phyloP scores from a whole-genome alignment of 2,113 vertebrate species.

The Miniopterus natalensis region DNA sequence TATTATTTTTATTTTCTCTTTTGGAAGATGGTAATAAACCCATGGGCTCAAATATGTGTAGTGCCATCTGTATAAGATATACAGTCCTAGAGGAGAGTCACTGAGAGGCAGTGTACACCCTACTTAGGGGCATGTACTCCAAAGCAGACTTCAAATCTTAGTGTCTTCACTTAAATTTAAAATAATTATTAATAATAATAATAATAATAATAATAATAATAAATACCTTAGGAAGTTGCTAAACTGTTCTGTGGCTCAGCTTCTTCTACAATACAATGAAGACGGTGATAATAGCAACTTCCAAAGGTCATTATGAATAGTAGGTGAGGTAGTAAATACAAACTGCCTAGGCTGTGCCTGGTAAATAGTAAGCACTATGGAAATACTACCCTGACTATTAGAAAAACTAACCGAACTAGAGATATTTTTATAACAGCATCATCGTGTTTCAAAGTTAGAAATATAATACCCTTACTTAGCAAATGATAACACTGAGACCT shows the following conservation, averaged over 20 bases:
- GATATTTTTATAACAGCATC: background rate
- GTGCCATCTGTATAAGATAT: background rate
- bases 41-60: accelerated
- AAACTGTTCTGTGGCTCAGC: background rate
- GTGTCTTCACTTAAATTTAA: background rate
- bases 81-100: background rate
- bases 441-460: background rate
- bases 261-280: background rate
- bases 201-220: background rate
- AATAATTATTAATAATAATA: background rate
- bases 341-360: background rate
- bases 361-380: background rate
- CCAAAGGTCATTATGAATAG: background rate
- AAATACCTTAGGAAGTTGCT: background rate
- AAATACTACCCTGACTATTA: background rate
- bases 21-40: background rate
- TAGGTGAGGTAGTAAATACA: background rate
- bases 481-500: background rate
- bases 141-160: background rate
- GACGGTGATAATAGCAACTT: background rate
- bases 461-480: background rate
- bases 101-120: background rate
- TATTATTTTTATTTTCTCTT: background rate
- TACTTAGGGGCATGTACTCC: background rate
- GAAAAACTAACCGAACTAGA: background rate